Evolutionary conservation across 2,113 vertebrate species (phyloP).

Genomic region (Notarius quadriscutis): DNA sequence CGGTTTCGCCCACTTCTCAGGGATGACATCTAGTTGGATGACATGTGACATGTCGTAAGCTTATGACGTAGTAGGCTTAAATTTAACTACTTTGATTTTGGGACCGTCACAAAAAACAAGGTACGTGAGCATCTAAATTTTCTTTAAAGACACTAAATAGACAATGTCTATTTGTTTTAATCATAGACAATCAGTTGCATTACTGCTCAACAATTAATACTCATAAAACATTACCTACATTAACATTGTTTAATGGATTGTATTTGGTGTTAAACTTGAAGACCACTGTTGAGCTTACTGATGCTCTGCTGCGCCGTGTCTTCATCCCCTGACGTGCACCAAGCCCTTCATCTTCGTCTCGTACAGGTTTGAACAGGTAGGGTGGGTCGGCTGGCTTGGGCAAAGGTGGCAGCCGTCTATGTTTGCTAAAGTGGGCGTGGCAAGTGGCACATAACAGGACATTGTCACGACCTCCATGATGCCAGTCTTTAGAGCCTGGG

Average conservation of each 20-base stretch:
- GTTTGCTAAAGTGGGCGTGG: constrained; percentile 92
- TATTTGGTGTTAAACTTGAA: neutral
- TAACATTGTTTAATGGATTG: neutral
- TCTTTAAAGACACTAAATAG: neutral
- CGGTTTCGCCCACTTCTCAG: constrained; percentile 95
- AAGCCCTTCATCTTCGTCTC: constrained; percentile 93
- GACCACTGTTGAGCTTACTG: constrained; percentile 72
- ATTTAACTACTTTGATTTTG: neutral
- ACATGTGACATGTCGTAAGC: too few relatives aligned
- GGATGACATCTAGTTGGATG: constrained; percentile 82
- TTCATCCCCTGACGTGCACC: constrained; percentile 97
- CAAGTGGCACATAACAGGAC: constrained; percentile 88
- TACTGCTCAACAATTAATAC: neutral
- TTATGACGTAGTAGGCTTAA: neutral
- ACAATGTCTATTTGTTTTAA: neutral
- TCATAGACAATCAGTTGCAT: neutral
- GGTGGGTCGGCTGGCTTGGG: constrained; percentile 87
- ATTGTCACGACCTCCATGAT: constrained; percentile 88
- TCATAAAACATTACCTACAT: neutral
- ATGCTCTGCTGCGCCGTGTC: constrained; percentile 91
- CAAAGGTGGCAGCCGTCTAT: constrained; percentile 88
- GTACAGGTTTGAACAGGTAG: constrained; percentile 98
- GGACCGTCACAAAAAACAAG: neutral
- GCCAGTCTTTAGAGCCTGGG: constrained; percentile 95
- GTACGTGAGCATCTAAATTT: neutral